Conservation (phyloP, 2,113 vertebrate species). For the Larimichthys crocea region DNA sequence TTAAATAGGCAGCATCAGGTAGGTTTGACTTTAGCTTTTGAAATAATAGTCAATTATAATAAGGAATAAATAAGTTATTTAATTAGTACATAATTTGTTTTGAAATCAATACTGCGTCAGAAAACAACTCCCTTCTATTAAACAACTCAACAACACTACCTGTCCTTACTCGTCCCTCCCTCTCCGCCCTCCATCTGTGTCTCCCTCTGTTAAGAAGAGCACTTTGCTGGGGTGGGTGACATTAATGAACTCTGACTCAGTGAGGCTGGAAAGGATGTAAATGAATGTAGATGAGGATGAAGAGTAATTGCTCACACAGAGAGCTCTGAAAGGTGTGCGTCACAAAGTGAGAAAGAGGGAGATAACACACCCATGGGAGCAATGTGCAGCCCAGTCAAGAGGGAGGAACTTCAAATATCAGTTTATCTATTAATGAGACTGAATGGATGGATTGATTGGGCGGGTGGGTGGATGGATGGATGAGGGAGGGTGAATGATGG, state of each 20-base stretch:
- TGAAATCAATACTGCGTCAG: background rate
- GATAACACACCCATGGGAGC: slow-evolving; percentile 7
- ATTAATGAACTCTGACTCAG: slow-evolving; percentile 68
- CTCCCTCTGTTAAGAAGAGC: slow-evolving; percentile 32
- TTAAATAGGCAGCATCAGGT: background rate
- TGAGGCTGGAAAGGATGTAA: slow-evolving; percentile 48
- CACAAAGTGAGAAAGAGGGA: background rate
- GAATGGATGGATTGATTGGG: slow-evolving; percentile 42
- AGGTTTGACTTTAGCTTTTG: slow-evolving; percentile 6
- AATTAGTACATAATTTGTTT: background rate
- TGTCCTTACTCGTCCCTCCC: slow-evolving; percentile 9
- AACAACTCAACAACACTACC: background rate
- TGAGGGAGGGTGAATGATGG: slow-evolving; percentile 23
- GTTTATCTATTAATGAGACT: slow-evolving; percentile 50
- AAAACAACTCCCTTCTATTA: slow-evolving; percentile 1
- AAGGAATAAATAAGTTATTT: too few species aligned
- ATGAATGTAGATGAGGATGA: slow-evolving; percentile 61
- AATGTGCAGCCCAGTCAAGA: slow-evolving; percentile 28
- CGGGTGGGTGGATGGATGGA: slow-evolving; percentile 12
- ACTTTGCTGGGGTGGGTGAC: slow-evolving; percentile 43
- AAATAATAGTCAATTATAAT: too few species aligned
- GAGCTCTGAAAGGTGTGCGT: slow-evolving; percentile 42
- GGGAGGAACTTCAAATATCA: slow-evolving; percentile 47
- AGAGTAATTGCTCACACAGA: slow-evolving; percentile 50
- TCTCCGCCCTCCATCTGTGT: slow-evolving; percentile 16